A percentile compares a stretch with the other conserved stretches of the same genome.
These are phyloP conservation scores for Crypturellus undulatus DNA, from an alignment of 2,113 vertebrate genomes.

Conservation along the genomic window DNA sequence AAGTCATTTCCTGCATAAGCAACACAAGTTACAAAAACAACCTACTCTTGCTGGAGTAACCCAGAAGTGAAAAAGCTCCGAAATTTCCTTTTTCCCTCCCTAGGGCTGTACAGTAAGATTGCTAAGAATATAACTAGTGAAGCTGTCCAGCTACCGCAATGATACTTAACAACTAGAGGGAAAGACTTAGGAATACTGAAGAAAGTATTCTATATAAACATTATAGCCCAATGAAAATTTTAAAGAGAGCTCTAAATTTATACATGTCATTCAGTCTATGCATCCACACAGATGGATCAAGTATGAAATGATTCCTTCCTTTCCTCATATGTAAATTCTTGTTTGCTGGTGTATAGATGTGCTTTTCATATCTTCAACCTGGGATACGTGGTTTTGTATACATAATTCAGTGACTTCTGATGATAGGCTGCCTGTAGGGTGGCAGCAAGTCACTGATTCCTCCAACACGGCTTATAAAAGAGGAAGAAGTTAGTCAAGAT, in stretches of 20 bases:
- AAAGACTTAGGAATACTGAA: background rate
- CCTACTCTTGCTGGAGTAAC: conserved; percentile 46
- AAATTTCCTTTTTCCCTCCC: conserved; percentile 53
- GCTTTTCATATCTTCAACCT: background rate
- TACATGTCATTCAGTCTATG: background rate
- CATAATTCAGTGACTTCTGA: background rate
- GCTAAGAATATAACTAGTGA: conserved; percentile 21
- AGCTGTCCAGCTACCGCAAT: conserved; percentile 3
- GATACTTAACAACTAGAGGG: background rate
- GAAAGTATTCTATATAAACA: background rate
- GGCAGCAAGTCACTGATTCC: background rate
- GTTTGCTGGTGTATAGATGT: background rate
- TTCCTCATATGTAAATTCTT: background rate
- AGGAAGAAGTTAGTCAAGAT: background rate
- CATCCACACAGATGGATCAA: background rate
- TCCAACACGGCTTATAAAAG: background rate
- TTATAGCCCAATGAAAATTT: background rate
- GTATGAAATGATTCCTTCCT: background rate
- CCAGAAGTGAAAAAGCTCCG: conserved; percentile 60
- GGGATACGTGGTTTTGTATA: background rate
- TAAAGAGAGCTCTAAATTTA: background rate
- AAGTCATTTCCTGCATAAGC: conserved; percentile 43
- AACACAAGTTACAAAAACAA: background rate
- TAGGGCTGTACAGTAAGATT: conserved; percentile 19
- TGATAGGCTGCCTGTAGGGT: rapidly evolving